A percentile compares a stretch with the other conserved stretches of the same genome.
Evolutionary conservation across 1,140 invertebrate species (phyloP).

Genomic region (Aphis gossypii): DNA sequence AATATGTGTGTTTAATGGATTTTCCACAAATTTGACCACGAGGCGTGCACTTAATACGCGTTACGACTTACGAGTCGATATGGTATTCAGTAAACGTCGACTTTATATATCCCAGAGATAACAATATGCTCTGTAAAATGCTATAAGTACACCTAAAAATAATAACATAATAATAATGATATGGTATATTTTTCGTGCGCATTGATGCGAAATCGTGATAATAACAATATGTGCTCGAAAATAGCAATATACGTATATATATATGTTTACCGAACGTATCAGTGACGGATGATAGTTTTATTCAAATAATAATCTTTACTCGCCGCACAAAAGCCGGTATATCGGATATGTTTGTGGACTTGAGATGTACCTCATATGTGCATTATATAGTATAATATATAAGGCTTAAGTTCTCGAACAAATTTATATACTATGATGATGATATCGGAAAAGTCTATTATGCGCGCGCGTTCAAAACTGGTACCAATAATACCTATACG

Average conservation of each 20-base stretch:
- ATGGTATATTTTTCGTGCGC: not conserved
- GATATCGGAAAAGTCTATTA: conserved; percentile 38
- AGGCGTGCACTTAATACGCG: too few species aligned
- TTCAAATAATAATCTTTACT: not conserved
- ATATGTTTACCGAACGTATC: not conserved
- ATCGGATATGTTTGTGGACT: not conserved
- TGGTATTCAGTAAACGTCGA: not conserved
- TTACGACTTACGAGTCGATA: not conserved
- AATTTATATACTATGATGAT: not conserved
- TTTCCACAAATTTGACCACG: not conserved
- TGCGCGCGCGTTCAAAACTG: not conserved
- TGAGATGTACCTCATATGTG: conserved; percentile 16
- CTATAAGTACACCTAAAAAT: not conserved
- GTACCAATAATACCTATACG: not conserved
- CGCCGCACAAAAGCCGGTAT: not conserved
- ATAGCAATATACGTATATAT: not conserved
- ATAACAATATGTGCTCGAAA: not conserved
- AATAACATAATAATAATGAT: not conserved
- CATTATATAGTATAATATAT: not conserved
- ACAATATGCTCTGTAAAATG: not conserved
- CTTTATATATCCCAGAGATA: not conserved
- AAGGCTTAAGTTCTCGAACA: conserved; percentile 20
- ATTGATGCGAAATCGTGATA: not conserved
- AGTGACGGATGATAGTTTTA: not conserved
- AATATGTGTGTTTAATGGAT: not conserved